These are phyloP conservation scores for Limnodromus scolopaceus DNA, from an alignment of 2,797 vertebrate genomes.

Conservation along the genomic window DNA sequence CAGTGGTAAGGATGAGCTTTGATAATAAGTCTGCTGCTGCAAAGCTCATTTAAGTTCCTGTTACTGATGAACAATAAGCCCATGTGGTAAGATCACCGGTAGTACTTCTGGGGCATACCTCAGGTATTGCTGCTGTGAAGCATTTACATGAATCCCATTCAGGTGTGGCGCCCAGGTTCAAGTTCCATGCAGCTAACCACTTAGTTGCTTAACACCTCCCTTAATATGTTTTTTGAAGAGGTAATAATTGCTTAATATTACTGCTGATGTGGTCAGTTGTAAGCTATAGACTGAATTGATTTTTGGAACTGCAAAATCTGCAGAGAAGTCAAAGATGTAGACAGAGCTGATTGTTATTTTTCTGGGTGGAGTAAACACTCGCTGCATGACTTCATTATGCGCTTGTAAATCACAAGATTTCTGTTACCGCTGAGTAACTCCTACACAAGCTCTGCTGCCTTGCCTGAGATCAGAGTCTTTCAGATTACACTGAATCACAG, in stretches of 20 bases:
- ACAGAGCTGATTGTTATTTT: neutral
- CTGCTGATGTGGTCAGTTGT: neutral
- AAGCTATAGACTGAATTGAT: neutral
- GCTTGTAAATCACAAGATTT: neutral
- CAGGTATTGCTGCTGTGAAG: neutral
- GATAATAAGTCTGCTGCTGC: constrained; percentile 6
- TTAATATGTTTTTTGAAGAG: neutral
- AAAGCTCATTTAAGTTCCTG: neutral
- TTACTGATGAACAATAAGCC: neutral
- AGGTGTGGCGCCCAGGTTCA: neutral
- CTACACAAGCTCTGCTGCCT: neutral
- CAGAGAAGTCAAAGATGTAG: neutral
- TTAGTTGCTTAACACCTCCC: neutral
- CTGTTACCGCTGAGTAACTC: neutral
- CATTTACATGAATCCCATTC: neutral
- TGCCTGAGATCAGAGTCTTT: neutral
- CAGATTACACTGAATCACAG: neutral
- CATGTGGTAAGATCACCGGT: neutral
- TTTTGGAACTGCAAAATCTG: neutral
- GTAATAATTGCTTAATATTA: neutral
- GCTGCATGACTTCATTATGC: fast-evolving
- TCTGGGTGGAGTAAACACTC: neutral
- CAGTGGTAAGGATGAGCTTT: constrained; percentile 17
- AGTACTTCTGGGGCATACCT: neutral
- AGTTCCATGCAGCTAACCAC: neutral